Conservation (phyloP, 2,888 invertebrate genomes). For the Minunthozetes semirufus region DNA sequence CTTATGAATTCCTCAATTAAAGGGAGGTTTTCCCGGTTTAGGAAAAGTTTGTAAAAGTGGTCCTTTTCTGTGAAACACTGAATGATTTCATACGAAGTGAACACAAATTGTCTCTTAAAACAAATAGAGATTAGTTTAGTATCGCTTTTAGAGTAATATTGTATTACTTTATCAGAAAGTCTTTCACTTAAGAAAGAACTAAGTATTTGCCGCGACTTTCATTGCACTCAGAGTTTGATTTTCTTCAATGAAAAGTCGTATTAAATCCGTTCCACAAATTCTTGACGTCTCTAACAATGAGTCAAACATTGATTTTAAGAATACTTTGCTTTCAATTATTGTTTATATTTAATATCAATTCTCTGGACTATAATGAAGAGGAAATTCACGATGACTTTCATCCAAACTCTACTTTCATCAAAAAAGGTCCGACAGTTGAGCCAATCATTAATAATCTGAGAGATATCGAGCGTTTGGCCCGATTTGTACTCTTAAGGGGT, state of each 20-base stretch:
- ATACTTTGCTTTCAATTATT: too few relatives aligned
- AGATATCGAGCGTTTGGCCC: slow-evolving; percentile 32
- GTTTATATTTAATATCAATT: neutral
- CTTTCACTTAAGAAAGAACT: neutral
- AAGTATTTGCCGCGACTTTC: neutral
- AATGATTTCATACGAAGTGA: neutral
- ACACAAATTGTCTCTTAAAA: neutral
- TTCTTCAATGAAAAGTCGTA: neutral
- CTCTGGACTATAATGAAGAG: neutral
- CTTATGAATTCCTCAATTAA: too few relatives aligned
- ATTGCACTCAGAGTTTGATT: neutral
- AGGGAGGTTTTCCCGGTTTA: too few relatives aligned
- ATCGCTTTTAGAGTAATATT: too few relatives aligned
- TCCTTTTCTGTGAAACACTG: too few relatives aligned
- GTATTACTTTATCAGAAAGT: neutral
- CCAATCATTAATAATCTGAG: neutral
- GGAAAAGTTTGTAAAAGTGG: too few relatives aligned
- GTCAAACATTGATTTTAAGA: too few relatives aligned
- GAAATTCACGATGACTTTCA: slow-evolving; percentile 8
- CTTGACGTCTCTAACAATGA: neutral
- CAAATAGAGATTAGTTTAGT: neutral
- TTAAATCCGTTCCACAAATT: neutral
- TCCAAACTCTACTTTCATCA: neutral
- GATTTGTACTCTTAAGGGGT: slow-evolving; percentile 34
- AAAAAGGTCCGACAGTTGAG: neutral